Evolutionary conservation across 2,797 vertebrate species (phyloP), one percentile per base, ranked within the genome.

Genomic region (Crenuchus spilurus): DNA sequence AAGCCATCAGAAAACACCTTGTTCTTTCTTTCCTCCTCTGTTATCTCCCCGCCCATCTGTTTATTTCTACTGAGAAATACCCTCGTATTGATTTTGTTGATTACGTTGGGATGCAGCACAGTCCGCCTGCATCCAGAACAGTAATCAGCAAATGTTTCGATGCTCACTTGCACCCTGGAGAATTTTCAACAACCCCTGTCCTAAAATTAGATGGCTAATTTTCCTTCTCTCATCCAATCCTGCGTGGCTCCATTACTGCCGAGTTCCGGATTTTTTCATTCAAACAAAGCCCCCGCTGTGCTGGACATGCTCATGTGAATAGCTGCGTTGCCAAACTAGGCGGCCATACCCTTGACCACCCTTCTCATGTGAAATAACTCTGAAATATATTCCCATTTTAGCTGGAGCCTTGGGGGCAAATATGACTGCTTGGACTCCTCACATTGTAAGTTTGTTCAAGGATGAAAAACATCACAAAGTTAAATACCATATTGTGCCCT

Each of bases 191-290:
- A 63, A 74, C 55, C 63, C 72, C 68, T 46, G 42, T 41, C 54
- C 64, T 46, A 52, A 73, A 72, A 67, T 42, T 18, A 76, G 24
- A 65, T 6, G 11, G 39, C 26, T 62, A 39, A 57, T 75, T 77
- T 75, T 49, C 22, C 33, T 2, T n/a, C 18, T 28, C 33, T 52
- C 5, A 13, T 30, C 31, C 28, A 24, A 24, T 42, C 35, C 63
- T 13, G 28, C 11, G 42, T 28, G 6, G 13, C 39, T 69, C 8
- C 22, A 20, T 33, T 18, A 66, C 41, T n/a, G 6, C 7, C 30
- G 54, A 60, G 55, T 18, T 9, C 60, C 6, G 11, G 4, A 58
- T 8, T 31, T n/a, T 60, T 33, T 60, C 60, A 66, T 67, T 26
- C 13, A 70, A 66, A 74, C 33, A 62, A 76, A 72, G 9, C 22